Evolutionary conservation across 2,888 invertebrate genomes (phyloP).

Genomic region (Drosophila buzzatii): DNA sequence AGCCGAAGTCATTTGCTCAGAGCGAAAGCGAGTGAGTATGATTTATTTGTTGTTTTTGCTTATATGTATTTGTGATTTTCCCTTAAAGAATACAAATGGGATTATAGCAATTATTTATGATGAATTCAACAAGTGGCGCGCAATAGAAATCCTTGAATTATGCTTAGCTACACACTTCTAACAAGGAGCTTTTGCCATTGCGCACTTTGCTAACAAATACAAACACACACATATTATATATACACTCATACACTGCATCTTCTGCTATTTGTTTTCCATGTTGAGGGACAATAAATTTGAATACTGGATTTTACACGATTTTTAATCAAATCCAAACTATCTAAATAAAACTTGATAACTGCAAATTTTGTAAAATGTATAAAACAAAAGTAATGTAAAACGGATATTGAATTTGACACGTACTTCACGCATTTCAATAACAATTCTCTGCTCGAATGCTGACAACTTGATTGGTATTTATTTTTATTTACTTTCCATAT

Average conservation of each 20-base stretch:
- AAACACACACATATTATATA: neutral
- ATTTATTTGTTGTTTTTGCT: too few relatives aligned
- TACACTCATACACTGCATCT: neutral
- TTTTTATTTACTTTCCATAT: conserved; percentile 20
- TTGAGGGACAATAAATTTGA: conserved; percentile 18
- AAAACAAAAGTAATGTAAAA: conserved; percentile 5
- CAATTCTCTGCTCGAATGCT: conserved; percentile 15
- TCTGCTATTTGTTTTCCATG: conserved; percentile 28
- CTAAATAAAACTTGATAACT: neutral
- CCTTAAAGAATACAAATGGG: too few relatives aligned
- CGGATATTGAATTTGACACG: neutral
- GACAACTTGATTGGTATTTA: conserved; percentile 60
- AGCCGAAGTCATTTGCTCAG: too few relatives aligned
- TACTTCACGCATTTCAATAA: conserved; percentile 7
- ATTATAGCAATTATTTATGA: conserved; percentile 7
- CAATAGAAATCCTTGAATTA: conserved; percentile 13
- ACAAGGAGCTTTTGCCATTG: conserved; percentile 7
- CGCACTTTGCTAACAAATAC: too few relatives aligned
- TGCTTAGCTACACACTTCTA: conserved; percentile 1
- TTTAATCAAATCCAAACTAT: conserved; percentile 24
- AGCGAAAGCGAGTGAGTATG: too few relatives aligned
- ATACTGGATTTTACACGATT: conserved; percentile 47
- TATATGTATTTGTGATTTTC: too few relatives aligned
- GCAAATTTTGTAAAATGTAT: neutral
- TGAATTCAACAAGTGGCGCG: conserved; percentile 10